Evolutionary conservation across 1,140 invertebrate species (phyloP).

Genomic region (Tetraneura akinire): DNA sequence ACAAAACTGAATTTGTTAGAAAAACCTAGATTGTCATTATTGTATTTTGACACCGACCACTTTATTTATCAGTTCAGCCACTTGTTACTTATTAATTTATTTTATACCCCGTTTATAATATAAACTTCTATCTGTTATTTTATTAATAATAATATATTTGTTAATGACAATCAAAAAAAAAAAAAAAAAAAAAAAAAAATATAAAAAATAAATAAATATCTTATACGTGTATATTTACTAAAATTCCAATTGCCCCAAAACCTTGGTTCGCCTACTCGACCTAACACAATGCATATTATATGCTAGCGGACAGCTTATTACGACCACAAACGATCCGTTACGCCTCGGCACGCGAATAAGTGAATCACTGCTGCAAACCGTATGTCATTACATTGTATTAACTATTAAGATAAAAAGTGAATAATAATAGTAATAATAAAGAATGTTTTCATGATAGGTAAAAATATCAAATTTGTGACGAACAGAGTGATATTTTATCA

Average conservation of each 20-base stretch:
- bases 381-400: neutral
- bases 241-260: neutral
- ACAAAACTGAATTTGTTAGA: too few species aligned
- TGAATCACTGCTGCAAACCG: conserved; percentile 22
- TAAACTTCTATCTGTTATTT: too few species aligned
- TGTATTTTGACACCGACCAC: too few species aligned
- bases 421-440: too few species aligned
- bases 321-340: conserved; percentile 38
- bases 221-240: neutral
- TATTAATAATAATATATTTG: too few species aligned
- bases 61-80: too few species aligned
- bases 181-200: too few species aligned
- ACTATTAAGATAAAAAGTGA: neutral
- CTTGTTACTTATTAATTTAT: too few species aligned
- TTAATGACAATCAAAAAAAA: too few species aligned
- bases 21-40: too few species aligned
- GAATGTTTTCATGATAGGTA: neutral
- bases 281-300: neutral
- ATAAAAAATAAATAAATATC: neutral
- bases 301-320: neutral
- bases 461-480: neutral
- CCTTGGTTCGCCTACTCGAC: conserved; percentile 37
- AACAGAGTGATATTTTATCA: too few species aligned
- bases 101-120: too few species aligned
- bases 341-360: conserved; percentile 46